Evolutionary conservation across 2,888 invertebrate genomes (phyloP).

Genomic region (Thereva nobilitata): DNA sequence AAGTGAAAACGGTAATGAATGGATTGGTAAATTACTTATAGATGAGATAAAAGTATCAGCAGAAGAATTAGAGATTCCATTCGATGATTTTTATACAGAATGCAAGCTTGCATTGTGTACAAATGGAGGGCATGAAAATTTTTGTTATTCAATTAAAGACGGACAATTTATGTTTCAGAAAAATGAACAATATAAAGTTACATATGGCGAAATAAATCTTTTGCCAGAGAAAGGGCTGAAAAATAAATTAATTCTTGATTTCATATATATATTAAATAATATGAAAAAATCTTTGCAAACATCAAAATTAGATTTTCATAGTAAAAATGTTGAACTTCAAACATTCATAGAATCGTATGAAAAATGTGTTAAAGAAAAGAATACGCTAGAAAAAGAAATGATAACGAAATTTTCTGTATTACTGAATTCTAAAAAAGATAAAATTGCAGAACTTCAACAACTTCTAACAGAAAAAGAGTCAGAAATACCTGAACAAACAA

Average conservation of each 20-base stretch:
- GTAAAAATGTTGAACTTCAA: slow-evolving; percentile 38
- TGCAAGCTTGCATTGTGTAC: slow-evolving; percentile 47
- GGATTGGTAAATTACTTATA: slow-evolving; percentile 43
- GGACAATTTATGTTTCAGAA: slow-evolving; percentile 46
- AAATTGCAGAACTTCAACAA: slow-evolving; percentile 48
- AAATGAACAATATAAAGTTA: slow-evolving; percentile 46
- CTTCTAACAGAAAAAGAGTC: slow-evolving; percentile 12
- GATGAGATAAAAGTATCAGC: slow-evolving; percentile 47
- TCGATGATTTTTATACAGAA: slow-evolving; percentile 46
- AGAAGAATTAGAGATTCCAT: slow-evolving; percentile 47
- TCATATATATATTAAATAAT: slow-evolving; percentile 8
- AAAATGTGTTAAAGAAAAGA: slow-evolving; percentile 45
- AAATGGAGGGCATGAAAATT: slow-evolving; percentile 45
- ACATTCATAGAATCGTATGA: slow-evolving; percentile 44
- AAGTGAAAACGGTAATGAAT: slow-evolving; percentile 8
- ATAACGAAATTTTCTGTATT: slow-evolving; percentile 48
- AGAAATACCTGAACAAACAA: not conserved
- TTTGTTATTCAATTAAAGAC: slow-evolving; percentile 46
- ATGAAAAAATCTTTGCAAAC: not conserved
- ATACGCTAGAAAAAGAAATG: slow-evolving; percentile 44
- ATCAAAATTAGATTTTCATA: slow-evolving; percentile 6
- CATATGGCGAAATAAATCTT: slow-evolving; percentile 47
- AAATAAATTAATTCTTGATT: slow-evolving; percentile 4
- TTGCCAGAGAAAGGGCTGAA: not conserved
- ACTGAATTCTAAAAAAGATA: slow-evolving; percentile 50